Base-by-base conservation (phyloP, 2,888 invertebrate species). In the Anoplius nigerrimus region DNA sequence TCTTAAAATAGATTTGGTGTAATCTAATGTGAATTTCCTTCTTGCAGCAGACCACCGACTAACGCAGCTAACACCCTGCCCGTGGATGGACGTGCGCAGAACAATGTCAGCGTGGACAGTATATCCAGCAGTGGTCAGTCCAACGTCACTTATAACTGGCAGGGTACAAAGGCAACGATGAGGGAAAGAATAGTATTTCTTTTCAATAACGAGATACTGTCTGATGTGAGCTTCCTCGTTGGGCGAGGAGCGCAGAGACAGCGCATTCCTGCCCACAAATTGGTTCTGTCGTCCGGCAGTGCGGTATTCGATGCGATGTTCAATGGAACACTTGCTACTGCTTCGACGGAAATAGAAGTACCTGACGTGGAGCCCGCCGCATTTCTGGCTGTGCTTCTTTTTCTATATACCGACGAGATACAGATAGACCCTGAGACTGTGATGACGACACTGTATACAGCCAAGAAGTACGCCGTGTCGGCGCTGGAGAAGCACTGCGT, bases 241-340 rank as follows among this genome's bases (percentile, higher is more conserved):
- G 95, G 95, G 0, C 92, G 93, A 80, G 94, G 93, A 54, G 91
- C 90, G 0, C 92, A 92, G 69, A 92, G 92, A 72, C 92, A 93
- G 85, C 90, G 93, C 15, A 93, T 96, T 71, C 95, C 95, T 0
- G 95, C 95, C 0, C 95, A 95, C 81, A 94, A 92, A 86, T 94
- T 96, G 82, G 93, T 96, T 0, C 87, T 96, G 43, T 94, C 95
- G 0, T 93, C 95, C 8, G 95, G 95, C 0, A 95, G 95, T 83
- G 95, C 95, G 0, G 96, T 96, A 1, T 96, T 96, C 86, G 95
- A 96, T 87, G 95, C 95, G 6, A 94, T 96, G 94, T 96, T 96
- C 83, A 95, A 95, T 84, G 95, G 95, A 34, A 93, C 93, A 0
- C 88, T 94, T 81, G 93, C 93, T 0, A 93, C 93, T 0, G 91